These are phyloP conservation scores for Nyctibius grandis DNA, from an alignment of 2,797 vertebrate species.

Conservation along the genomic window DNA sequence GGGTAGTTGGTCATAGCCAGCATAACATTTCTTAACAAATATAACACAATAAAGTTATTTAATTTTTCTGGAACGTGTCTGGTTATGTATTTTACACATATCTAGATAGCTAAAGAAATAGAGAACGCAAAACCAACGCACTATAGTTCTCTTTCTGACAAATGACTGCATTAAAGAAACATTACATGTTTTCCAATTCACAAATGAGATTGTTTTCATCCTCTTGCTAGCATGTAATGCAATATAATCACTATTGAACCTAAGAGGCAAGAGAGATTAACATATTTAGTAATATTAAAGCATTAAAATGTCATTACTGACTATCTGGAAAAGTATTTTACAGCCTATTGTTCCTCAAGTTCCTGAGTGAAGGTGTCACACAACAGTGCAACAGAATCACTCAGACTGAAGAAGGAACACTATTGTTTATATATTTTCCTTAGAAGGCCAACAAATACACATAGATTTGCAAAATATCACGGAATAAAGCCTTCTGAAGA, in stretches of 20 bases:
- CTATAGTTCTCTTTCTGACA: not conserved
- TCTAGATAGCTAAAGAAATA: not conserved
- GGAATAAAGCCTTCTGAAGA: not conserved
- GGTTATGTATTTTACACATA: not conserved
- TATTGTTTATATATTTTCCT: not conserved
- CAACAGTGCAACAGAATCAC: not conserved
- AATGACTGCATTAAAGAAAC: not conserved
- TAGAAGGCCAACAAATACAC: not conserved
- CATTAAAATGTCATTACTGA: not conserved
- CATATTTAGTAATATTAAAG: not conserved
- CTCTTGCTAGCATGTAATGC: not conserved
- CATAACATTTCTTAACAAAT: not conserved
- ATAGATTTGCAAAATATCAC: not conserved
- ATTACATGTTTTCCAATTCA: not conserved
- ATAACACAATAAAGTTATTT: not conserved
- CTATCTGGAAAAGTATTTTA: not conserved
- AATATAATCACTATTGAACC: not conserved
- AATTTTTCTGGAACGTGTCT: not conserved
- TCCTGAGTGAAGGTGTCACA: not conserved
- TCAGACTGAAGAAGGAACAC: not conserved
- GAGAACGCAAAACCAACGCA: not conserved
- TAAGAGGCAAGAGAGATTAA: not conserved
- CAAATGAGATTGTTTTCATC: not conserved
- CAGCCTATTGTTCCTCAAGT: not conserved
- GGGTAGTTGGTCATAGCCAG: not conserved